Evolutionary conservation across 2,113 vertebrate species (phyloP), one percentile per base, ranked within the genome.

Genomic region (Polypterus bichir): DNA sequence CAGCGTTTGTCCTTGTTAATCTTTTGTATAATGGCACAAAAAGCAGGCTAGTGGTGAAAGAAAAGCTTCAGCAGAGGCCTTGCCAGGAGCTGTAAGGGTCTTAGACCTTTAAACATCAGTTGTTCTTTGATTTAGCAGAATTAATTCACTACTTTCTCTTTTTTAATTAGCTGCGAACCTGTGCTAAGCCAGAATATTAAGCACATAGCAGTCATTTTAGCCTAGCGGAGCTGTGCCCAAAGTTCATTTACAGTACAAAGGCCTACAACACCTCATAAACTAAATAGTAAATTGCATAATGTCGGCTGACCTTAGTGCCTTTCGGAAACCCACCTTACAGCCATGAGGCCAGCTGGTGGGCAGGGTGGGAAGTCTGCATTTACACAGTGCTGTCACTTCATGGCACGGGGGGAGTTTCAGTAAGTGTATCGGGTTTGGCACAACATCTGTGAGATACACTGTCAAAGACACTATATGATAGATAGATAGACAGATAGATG

Each of bases 11-110:
- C 4, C 59, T 46, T 59, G 10, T 4, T 7, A 47, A 48, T 47
- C 62, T 62, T 56, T 59, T 66, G 54, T 58, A 52, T 51, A 11
- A 59, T 10, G 10, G 46, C 11, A 62, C 45, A 62, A 66, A 59
- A 66, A 11, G 9, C 51, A n/a, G 7, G 27, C 49, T 47, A 55
- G 47, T n/a, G 10, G 51, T 51, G 46, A 56, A 44, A 53, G 6
- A 9, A 46, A 44, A 51, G 44, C 64, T 49, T 47, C 27, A 27
- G 59, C 11, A 54, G 27, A 9, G 5, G 8, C 27, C 46, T 4
- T 0, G 61, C 65, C 65, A 59, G 48, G 10, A 5, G 46, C 48
- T 53, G 9, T 3, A n/a, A n/a, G 48, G 7, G 44, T 48, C 5
- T 11, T 62, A 27, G 49, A 11, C 46, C 57, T 48, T 6, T 3